Evolutionary conservation across 2,797 vertebrate species (phyloP).

Genomic region (Adelosebastes latens): DNA sequence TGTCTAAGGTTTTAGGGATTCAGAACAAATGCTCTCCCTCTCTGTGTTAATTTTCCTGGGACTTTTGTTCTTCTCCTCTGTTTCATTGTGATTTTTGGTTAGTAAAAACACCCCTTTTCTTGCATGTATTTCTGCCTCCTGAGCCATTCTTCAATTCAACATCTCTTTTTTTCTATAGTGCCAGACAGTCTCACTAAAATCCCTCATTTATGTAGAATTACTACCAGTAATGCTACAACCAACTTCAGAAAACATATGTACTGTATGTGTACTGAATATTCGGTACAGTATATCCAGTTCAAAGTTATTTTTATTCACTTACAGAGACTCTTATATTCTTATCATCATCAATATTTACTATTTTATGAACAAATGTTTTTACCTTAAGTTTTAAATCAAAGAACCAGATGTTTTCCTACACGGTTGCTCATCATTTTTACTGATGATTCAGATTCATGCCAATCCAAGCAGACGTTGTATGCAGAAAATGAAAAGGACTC

Average conservation of each 20-base stretch:
- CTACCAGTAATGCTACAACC: too few relatives aligned
- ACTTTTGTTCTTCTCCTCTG: too few relatives aligned
- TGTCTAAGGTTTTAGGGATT: too few relatives aligned
- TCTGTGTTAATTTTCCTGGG: too few relatives aligned
- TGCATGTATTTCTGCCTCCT: too few relatives aligned
- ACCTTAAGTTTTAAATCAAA: background rate
- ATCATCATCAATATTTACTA: background rate
- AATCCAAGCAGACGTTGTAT: background rate
- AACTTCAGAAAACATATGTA: background rate
- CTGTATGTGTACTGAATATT: background rate
- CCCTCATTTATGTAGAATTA: too few relatives aligned
- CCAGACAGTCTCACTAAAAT: too few relatives aligned
- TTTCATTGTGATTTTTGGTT: too few relatives aligned
- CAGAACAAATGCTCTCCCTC: too few relatives aligned
- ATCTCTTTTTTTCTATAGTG: too few relatives aligned
- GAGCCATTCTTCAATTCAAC: too few relatives aligned
- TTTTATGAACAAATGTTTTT: background rate
- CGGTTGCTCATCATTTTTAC: background rate
- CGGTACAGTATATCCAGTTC: background rate
- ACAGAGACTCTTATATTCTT: background rate
- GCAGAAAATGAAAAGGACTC: background rate
- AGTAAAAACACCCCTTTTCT: too few relatives aligned
- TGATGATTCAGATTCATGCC: background rate
- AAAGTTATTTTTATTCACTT: background rate
- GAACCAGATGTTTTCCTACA: constrained; percentile 1